Base-by-base conservation (phyloP, 2,113 vertebrate species). In the Poeciliopsis prolifica region DNA sequence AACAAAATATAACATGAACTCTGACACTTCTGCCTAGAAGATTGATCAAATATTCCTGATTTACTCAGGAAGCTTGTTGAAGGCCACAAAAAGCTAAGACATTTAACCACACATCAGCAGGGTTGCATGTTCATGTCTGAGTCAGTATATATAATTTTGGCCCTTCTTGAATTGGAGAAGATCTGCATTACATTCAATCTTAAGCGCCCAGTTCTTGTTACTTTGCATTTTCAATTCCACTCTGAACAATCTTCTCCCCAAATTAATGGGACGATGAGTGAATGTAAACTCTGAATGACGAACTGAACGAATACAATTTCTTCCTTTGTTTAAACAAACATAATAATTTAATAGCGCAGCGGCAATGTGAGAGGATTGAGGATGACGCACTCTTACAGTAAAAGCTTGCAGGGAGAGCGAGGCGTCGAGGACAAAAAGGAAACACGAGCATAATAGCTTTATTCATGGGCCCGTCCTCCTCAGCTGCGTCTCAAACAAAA, bases 391-490 rank as follows among this genome's bases (percentile, higher is more conserved):
- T 78, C 48, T 81, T 68, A 65, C 30, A 87, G 81, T 89, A 84
- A 88, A 84, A 90, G 79, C 79, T 78, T 37, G 48, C 70, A 64
- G 14, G 37, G 68, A 33, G 22, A 76, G 65, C 11, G 65, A 48
- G 64, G 76, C 51, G 63, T 86, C 80, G 8, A 65, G 33, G 67
- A 82, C 81, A 89, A 91, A 91, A 80, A 35, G 81, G 80, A 82
- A 85, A 84, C 83, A 33, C 70, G 2, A 54, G 35, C 69, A 1
- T 87, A 80, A 86, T 75, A 37, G 65, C 86, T 88, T 91, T 91
- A 93, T 91, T 91, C 85, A 89, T 78, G 80, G 24, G 78, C 69
- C 69, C 79, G 22, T 84, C 87, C 67, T 86, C 89, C 69, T 0
- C 63, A 11, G 44, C 64, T 30, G 74, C 44, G 30, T 64, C 65